These are phyloP conservation scores for Cylloceria caligata DNA, from an alignment of 2,888 invertebrate genomes.

Conservation along the genomic window DNA sequence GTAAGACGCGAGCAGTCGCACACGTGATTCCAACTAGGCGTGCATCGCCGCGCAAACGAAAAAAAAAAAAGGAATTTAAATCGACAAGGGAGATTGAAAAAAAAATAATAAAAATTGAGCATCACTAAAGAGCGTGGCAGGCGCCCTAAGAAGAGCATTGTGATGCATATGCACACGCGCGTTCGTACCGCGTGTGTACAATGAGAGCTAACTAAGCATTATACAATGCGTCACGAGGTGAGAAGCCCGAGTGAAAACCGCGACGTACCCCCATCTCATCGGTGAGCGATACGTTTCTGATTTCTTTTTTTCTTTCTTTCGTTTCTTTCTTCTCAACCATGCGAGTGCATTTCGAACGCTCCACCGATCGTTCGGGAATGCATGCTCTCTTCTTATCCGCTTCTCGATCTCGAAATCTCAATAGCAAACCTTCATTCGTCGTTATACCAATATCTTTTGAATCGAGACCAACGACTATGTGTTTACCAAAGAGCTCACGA, in stretches of 20 bases:
- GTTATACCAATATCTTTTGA: conserved; percentile 20
- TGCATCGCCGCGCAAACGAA: conserved; percentile 16
- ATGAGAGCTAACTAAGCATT: conserved; percentile 82
- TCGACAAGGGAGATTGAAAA: conserved; percentile 34
- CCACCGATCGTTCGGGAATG: conserved; percentile 35
- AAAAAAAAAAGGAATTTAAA: background rate
- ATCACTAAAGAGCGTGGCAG: conserved; percentile 77
- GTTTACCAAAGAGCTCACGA: conserved; percentile 54
- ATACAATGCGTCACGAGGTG: conserved; percentile 70
- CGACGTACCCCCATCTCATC: conserved; percentile 46
- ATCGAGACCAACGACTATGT: conserved; percentile 35
- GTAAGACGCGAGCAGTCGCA: conserved; percentile 49
- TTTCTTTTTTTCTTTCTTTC: conserved; percentile 63
- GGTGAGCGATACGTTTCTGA: conserved; percentile 63
- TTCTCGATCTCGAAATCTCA: conserved; percentile 62
- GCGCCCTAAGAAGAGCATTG: conserved; percentile 76
- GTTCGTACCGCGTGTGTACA: conserved; percentile 74
- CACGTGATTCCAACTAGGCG: conserved; percentile 35
- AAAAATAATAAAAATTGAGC: conserved; percentile 71
- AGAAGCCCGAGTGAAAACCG: conserved; percentile 29
- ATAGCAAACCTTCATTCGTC: conserved; percentile 54
- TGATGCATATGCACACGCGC: conserved; percentile 78
- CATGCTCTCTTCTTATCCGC: conserved; percentile 46
- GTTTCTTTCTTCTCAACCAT: conserved; percentile 26
- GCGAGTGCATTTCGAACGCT: conserved; percentile 5